phyloP scores from a whole-genome alignment of 2,113 vertebrate species.

The Macrotis lagotis region DNA sequence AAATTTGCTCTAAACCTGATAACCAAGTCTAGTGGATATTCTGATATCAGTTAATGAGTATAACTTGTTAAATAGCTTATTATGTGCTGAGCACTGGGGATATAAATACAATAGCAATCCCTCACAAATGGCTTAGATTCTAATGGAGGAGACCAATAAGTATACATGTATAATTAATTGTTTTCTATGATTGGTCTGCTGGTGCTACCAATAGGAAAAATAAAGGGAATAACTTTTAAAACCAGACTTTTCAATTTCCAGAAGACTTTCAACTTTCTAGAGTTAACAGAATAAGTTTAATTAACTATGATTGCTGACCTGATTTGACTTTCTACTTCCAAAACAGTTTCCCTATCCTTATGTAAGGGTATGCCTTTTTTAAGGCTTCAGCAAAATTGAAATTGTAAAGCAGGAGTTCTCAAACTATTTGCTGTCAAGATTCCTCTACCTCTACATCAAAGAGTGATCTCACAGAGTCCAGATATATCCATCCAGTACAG shows the following conservation, averaged over 20 bases:
- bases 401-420: background rate
- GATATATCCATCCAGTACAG: background rate
- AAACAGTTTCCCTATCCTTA: conserved; percentile 13
- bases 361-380: background rate
- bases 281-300: conserved; percentile 22
- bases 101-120: no score
- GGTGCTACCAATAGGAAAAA: no score
- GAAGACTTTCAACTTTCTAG: conserved; percentile 30
- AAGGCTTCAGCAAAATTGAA: background rate
- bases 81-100: no score
- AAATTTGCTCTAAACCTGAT: no score
- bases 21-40: no score
- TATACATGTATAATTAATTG: no score
- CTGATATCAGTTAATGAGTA: no score
- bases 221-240: conserved; percentile 16
- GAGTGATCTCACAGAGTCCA: background rate
- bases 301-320: conserved; percentile 24
- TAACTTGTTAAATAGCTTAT: no score
- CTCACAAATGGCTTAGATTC: no score
- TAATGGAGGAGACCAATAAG: no score
- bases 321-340: conserved; percentile 25
- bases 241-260: background rate
- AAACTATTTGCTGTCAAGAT: background rate
- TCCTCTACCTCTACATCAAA: background rate
- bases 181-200: no score